These are phyloP conservation scores for Cremastobaeus sp. DNA, from an alignment of 2,888 invertebrate species.

Conservation along the genomic window DNA sequence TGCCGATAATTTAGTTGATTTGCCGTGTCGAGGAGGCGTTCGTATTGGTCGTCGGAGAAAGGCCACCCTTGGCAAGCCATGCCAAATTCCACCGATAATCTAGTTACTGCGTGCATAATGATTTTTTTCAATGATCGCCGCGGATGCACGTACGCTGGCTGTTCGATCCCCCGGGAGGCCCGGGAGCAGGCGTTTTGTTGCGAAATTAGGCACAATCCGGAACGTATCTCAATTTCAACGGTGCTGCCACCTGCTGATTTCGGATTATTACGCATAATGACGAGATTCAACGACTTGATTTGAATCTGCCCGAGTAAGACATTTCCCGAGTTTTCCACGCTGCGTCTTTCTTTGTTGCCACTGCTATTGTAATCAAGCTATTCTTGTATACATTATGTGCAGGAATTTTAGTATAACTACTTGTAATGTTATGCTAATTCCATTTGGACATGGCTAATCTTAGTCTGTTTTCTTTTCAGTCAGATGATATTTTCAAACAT, in stretches of 20 bases:
- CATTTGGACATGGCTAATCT: too few relatives aligned
- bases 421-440: slow-evolving; percentile 13
- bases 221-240: slow-evolving; percentile 45
- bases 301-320: slow-evolving; percentile 25
- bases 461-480: too few relatives aligned
- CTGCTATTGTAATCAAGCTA: slow-evolving; percentile 42
- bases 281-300: slow-evolving; percentile 38
- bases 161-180: slow-evolving; percentile 17
- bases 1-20: slow-evolving; percentile 73
- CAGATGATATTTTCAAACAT: too few relatives aligned
- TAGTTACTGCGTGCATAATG: slow-evolving; percentile 75
- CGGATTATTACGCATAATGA: slow-evolving; percentile 47
- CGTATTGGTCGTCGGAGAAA: slow-evolving; percentile 5
- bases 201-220: slow-evolving; percentile 33
- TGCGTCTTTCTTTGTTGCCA: slow-evolving; percentile 17
- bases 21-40: slow-evolving; percentile 66
- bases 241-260: slow-evolving; percentile 46
- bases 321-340: slow-evolving; percentile 1
- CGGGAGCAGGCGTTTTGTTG: slow-evolving; percentile 17
- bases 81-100: slow-evolving; percentile 72
- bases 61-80: slow-evolving; percentile 53
- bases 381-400: neutral
- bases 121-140: slow-evolving; percentile 54
- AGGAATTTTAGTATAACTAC: slow-evolving; percentile 10
- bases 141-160: slow-evolving; percentile 5